These are phyloP conservation scores for Parnassius apollo DNA, from an alignment of 2,888 invertebrate species.

Conservation along the genomic window DNA sequence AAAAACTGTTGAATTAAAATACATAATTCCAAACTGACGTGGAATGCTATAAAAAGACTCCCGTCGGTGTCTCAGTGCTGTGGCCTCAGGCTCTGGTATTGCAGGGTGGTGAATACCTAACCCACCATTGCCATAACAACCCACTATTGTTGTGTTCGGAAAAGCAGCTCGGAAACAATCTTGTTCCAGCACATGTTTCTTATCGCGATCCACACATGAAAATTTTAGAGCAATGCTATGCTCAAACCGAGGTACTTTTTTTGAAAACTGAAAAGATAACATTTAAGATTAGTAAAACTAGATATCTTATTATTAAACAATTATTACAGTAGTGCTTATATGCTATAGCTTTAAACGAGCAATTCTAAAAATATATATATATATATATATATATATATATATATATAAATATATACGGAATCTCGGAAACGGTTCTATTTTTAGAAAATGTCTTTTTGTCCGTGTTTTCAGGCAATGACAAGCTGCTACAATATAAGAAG, in stretches of 20 bases:
- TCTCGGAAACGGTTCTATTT: too few species aligned
- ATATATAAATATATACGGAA: too few species aligned
- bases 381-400: too few species aligned
- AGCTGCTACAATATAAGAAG: too few species aligned
- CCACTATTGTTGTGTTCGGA: conserved; percentile 60
- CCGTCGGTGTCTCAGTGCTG: conserved; percentile 42
- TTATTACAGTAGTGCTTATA: too few species aligned
- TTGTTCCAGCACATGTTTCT: conserved; percentile 62
- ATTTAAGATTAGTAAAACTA: background rate
- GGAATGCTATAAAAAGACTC: conserved; percentile 33
- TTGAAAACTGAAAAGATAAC: conserved; percentile 56
- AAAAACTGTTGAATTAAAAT: conserved; percentile 70
- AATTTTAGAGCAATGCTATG: conserved; percentile 66
- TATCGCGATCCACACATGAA: conserved; percentile 68
- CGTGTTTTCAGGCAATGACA: too few species aligned
- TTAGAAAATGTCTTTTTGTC: too few species aligned
- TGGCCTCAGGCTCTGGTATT: conserved; percentile 32
- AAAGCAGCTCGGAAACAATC: conserved; percentile 61
- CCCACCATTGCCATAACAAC: conserved; percentile 74
- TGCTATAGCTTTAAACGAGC: too few species aligned
- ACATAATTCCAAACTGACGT: conserved; percentile 54
- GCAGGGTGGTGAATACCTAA: conserved; percentile 61
- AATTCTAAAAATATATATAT: too few species aligned
- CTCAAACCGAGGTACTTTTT: conserved; percentile 61
- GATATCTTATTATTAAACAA: too few species aligned